Base-by-base conservation (phyloP, 2,797 vertebrate genomes). In the Prunella strophiata region DNA sequence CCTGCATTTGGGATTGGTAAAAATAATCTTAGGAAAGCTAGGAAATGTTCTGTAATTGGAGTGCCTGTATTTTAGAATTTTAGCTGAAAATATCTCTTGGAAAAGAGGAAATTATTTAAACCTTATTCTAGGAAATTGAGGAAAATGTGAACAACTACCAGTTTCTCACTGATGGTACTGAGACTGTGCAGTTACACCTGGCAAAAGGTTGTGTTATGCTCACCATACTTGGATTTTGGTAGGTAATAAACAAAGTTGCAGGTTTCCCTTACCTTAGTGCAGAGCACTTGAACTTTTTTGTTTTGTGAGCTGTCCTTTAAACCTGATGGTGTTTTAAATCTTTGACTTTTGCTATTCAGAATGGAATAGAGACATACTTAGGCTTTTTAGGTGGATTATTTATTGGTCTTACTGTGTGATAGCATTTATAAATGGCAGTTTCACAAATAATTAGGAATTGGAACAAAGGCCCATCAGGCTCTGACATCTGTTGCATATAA, bases 361-460 rank as follows among this genome's bases (percentile, higher is more conserved):
- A 51, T 27, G 43, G n/a, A 68, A 29, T 34, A 50, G 22, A 70
- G 16, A 54, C 50, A 30, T 59, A 29, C 11, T 85, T 85, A 6
- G 0, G 25, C 45, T 27, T 73, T 94, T 82, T 66, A 73, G 74
- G 38, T 82, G n/a, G 29, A 38, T 91, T 65, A 54, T 70, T 90
- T 87, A 63, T 63, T 85, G 34, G 26, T 54, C 17, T 67, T 82
- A 48, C 9, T 90, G 26, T 61, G 45, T 70, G 58, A 63, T 63
- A 83, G 42, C 27, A 13, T 77, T 94, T 90, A 40, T 73, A 65
- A 91, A 40, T 10, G 40, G 79, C 67, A n/a, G 59, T 93, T 96
- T 89, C 86, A 91, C 77, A 89, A 72, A 95, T 93, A 87, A 89
- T 96, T 77, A 89, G 82, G 36, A 93, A 52, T 40, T 63, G 75